Evolutionary conservation across 2,113 vertebrate species (phyloP).

Genomic region (Mastomys natalensis): DNA sequence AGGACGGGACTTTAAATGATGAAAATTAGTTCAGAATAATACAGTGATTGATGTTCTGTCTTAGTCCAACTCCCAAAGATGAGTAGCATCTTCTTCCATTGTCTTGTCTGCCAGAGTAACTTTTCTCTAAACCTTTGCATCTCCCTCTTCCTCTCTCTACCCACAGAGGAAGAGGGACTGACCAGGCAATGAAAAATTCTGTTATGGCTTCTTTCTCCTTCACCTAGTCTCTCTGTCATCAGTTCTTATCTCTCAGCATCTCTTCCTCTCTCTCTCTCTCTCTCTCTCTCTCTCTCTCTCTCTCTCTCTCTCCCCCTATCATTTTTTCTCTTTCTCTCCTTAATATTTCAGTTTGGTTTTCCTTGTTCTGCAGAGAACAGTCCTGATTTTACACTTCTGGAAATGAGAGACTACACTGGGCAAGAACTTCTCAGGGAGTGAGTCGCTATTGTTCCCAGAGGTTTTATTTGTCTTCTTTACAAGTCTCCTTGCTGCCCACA

Average conservation of each 20-base stretch:
- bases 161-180: not conserved
- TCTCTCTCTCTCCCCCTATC: not conserved
- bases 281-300: not conserved
- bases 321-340: not conserved
- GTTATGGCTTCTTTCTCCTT: not conserved
- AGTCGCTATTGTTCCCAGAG: slow-evolving; percentile 72
- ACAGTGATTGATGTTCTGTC: not conserved
- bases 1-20: not conserved
- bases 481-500: slow-evolving; percentile 74
- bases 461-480: slow-evolving; percentile 78
- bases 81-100: not conserved
- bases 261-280: not conserved
- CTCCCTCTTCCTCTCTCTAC: not conserved
- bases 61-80: not conserved
- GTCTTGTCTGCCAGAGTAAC: not conserved
- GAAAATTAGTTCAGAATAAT: slow-evolving; percentile 44
- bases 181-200: not conserved
- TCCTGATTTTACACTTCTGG: slow-evolving; percentile 47
- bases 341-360: slow-evolving; percentile 49
- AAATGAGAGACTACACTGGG: slow-evolving; percentile 61
- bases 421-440: slow-evolving; percentile 56
- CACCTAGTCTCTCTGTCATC: not conserved
- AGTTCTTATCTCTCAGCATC: not conserved
- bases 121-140: not conserved
- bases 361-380: slow-evolving; percentile 35